Evolutionary conservation across 2,888 invertebrate species (phyloP).

Genomic region (Altica lythri): DNA sequence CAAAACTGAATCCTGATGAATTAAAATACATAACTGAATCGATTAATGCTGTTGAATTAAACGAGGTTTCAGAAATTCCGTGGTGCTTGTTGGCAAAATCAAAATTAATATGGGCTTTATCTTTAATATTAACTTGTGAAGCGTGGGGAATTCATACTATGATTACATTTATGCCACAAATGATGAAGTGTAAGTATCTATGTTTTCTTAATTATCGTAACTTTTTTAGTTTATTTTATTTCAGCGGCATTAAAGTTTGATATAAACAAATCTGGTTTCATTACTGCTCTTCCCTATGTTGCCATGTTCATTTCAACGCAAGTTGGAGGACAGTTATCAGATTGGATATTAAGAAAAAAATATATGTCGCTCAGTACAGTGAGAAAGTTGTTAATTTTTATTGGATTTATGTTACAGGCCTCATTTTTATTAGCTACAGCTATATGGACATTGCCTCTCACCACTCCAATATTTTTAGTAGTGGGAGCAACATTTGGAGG

Average conservation of each 20-base stretch:
- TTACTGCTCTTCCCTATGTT: constrained; percentile 86
- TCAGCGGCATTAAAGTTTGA: constrained; percentile 74
- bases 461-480: constrained; percentile 16
- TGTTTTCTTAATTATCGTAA: too few species aligned
- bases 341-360: constrained; percentile 70
- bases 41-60: constrained; percentile 58
- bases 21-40: constrained; percentile 72
- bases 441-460: constrained; percentile 66
- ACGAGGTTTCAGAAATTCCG: constrained; percentile 62
- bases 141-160: constrained; percentile 91
- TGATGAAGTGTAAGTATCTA: constrained; percentile 30
- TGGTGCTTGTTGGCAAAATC: constrained; percentile 79
- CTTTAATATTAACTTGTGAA: constrained; percentile 82
- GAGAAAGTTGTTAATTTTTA: constrained; percentile 67
- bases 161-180: constrained; percentile 40
- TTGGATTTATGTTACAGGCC: constrained; percentile 76
- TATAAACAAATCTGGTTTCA: constrained; percentile 77
- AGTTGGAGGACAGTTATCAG: constrained; percentile 80
- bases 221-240: too few species aligned
- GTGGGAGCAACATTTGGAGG: constrained; percentile 14
- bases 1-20: constrained; percentile 72
- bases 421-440: constrained; percentile 86
- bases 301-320: constrained; percentile 83
- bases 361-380: constrained; percentile 74
- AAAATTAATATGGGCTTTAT: constrained; percentile 80